Evolutionary conservation across 2,113 vertebrate species (phyloP), one percentile per base, ranked within the genome.

Genomic region (Psittacara wagleri): DNA sequence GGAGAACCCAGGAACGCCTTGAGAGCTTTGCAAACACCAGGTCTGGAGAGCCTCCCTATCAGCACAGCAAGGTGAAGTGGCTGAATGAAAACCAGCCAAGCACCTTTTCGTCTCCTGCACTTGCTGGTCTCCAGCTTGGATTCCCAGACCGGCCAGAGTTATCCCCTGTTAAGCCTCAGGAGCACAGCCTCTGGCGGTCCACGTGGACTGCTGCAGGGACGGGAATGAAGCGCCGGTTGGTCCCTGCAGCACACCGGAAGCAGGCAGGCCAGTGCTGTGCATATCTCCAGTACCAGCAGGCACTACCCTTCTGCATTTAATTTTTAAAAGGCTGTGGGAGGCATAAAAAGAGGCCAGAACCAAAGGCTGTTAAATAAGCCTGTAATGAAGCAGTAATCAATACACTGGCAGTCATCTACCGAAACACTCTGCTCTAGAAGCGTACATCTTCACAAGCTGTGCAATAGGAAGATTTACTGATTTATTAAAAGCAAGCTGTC

Each of bases 141-240:
- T 14, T 46, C 67, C 75, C 70, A 55, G 17, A 7, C 10, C 8
- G 1, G 33, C 10, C 5, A 0, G 2, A 75, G 41, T 39, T 41
- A 28, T 41, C 9, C 76, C 68, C 31, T 49, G 5, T 46, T 22
- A n/a, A 51, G 63, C 74, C 68, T 29, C 13, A 16, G 57, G 27
- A 82, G 6, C 67, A n/a, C 22, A 35, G 33, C 10, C 17, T 12
- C 29, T 17, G 27, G 54, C 3, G 0, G 64, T 7, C 51, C 49
- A 39, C 9, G 41, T 48, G 1, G 44, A 22, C 16, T 1, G 8
- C 35, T 63, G 11, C 59, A 8, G 28, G 54, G 28, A 22, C 2
- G 41, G 57, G 17, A 44, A 11, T 2, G 2, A 49, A 48, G 66
- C 2, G 11, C 6, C 4, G 1, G 43, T 9, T 3, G 6, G 59